phyloP scores from a whole-genome alignment of 2,113 vertebrate genomes.

The Eulemur macaco region DNA sequence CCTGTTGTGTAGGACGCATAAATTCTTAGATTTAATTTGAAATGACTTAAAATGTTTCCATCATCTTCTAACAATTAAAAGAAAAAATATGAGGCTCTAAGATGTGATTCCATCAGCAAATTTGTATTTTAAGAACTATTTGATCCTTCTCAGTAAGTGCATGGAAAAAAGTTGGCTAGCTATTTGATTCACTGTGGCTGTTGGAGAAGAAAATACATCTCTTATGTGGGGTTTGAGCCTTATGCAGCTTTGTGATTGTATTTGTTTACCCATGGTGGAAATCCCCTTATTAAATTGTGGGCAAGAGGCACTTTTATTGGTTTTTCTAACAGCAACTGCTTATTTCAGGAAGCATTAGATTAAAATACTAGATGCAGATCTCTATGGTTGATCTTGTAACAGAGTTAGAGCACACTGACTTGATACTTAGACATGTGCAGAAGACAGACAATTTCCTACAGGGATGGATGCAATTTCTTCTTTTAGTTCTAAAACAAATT shows the following conservation, averaged over 20 bases:
- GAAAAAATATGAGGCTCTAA: background rate
- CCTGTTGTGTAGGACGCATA: background rate
- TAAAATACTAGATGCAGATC: constrained; percentile 43
- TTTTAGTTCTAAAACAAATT: constrained; percentile 30
- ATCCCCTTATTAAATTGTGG: constrained; percentile 61
- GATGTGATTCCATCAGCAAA: constrained; percentile 12
- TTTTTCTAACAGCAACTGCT: constrained; percentile 45
- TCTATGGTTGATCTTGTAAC: constrained; percentile 47
- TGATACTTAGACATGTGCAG: background rate
- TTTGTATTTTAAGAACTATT: constrained; percentile 37
- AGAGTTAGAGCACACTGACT: background rate
- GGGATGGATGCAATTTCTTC: constrained; percentile 29
- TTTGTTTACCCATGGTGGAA: constrained; percentile 66
- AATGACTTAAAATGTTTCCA: constrained; percentile 39
- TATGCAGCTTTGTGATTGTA: constrained; percentile 12
- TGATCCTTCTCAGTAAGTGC: background rate
- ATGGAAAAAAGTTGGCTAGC: background rate
- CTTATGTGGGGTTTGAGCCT: background rate
- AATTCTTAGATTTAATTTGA: constrained; percentile 45
- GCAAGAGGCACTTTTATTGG: constrained; percentile 40
- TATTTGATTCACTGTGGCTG: constrained; percentile 12
- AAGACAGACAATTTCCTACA: constrained; percentile 34
- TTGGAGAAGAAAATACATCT: background rate
- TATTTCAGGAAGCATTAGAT: constrained; percentile 66
- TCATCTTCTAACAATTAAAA: constrained; percentile 36